phyloP scores from a whole-genome alignment of 2,888 invertebrate genomes.

The Monopis laevigella region DNA sequence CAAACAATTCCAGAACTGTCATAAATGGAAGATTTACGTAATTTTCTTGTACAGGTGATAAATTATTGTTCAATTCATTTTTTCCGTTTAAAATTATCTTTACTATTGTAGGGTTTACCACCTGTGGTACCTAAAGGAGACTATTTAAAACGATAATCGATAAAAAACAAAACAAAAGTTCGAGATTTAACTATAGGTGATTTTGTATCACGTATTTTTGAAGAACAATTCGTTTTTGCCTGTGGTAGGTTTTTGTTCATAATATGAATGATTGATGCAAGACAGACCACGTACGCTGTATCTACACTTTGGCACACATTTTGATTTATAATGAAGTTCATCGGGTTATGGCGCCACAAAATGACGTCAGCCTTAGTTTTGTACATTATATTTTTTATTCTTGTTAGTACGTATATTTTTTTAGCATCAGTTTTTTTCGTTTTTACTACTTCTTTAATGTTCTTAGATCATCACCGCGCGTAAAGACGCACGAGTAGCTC shows the following conservation, averaged over 20 bases:
- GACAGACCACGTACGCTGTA: neutral
- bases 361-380: constrained; percentile 40
- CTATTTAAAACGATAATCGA: too few species aligned
- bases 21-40: constrained; percentile 66
- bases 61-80: constrained; percentile 60
- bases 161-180: too few species aligned
- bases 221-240: neutral
- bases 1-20: constrained; percentile 40
- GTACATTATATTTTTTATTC: neutral
- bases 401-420: neutral
- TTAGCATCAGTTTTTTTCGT: too few species aligned
- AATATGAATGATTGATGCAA: neutral
- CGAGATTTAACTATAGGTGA: too few species aligned
- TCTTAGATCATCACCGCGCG: too few species aligned
- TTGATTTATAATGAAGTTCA: constrained; percentile 35
- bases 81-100: too few species aligned
- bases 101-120: too few species aligned
- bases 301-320: constrained; percentile 19
- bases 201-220: too few species aligned
- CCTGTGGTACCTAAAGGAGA: too few species aligned
- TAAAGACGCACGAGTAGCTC: too few species aligned
- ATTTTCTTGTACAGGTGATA: constrained; percentile 58
- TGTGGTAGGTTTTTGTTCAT: constrained; percentile 1
- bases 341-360: constrained; percentile 40
- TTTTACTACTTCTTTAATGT: too few species aligned